Conservation (phyloP, 2,888 invertebrate genomes). For the Galeopsomyia nigrocyanea region DNA sequence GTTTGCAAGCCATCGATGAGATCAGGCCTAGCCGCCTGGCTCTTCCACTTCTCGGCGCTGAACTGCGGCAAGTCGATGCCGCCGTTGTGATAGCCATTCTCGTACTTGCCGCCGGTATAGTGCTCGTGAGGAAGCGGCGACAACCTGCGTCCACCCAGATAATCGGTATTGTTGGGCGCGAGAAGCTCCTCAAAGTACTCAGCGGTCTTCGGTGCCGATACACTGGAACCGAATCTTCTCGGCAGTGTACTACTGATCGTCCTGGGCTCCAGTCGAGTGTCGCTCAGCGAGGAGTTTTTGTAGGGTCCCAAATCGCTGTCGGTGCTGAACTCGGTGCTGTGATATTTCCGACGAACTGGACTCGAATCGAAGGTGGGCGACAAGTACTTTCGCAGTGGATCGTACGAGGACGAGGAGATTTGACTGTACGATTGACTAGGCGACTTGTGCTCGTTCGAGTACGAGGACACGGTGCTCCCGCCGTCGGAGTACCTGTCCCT, state of each 20-base stretch:
- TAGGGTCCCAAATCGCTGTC: constrained; percentile 55
- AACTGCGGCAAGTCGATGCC: constrained; percentile 51
- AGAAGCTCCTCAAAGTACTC: constrained; percentile 65
- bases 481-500: constrained; percentile 58
- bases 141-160: constrained; percentile 54
- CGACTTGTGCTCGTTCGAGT: constrained; percentile 55
- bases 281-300: constrained; percentile 51
- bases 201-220: constrained; percentile 58
- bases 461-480: constrained; percentile 48
- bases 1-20: constrained; percentile 46
- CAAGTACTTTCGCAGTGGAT: constrained; percentile 59
- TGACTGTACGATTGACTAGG: constrained; percentile 50
- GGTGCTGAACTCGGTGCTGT: constrained; percentile 56
- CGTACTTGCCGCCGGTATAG: constrained; percentile 49
- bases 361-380: constrained; percentile 58
- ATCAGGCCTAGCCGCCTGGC: constrained; percentile 47
- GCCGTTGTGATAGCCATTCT: constrained; percentile 63
- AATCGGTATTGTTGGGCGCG: constrained; percentile 59
- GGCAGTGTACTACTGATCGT: constrained; percentile 52
- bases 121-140: constrained; percentile 55
- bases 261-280: constrained; percentile 50
- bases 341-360: constrained; percentile 55
- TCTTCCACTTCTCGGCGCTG: constrained; percentile 52
- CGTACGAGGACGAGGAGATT: constrained; percentile 55
- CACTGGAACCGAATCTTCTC: constrained; percentile 59